Base-by-base conservation (phyloP, 2,888 invertebrate species). In the Ctena decussata region DNA sequence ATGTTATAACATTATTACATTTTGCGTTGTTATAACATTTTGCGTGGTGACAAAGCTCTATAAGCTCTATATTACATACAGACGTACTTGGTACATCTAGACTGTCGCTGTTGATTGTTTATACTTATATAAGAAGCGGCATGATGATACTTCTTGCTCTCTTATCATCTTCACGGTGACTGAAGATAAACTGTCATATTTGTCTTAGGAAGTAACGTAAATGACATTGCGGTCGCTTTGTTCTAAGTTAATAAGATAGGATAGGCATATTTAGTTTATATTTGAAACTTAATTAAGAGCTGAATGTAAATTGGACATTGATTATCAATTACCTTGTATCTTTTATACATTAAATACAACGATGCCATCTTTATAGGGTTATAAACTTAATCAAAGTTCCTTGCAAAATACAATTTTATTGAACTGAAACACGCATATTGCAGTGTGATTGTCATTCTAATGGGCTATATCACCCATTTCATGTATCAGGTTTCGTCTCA, bases 201-300 rank as follows among this genome's bases (percentile, higher is more conserved):
- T n/a, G n/a, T n/a, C n/a, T n/a, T n/a, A n/a, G n/a, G n/a, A n/a
- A n/a, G n/a, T n/a, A n/a, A n/a, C n/a, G 46, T 46, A 2, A 12
- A n/a, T 21, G 11, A 46, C 46, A 46, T 8, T 46, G 3, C 8
- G 12, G 12, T n/a, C 18, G 18, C 21, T 46, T 46, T 21, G 15
- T 3, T 8, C 46, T 46, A 21, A 15, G 46, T 46, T 2, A 21
- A 46, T 18, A 46, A 15, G 8, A 6, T 15, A 65, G 65, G 65
- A 65, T 65, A 32, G 65, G 65, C 65, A 35, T 65, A 18, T 11
- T 32, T 15, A 30, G 30, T 35, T 57, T 32, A 65, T 35, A 35
- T 65, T 65, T 30, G 30, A 65, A 65, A 65, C 32, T 65, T 35
- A 65, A 65, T 65, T 65, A 65, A 65, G 65, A 65, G 32, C 65